phyloP scores from a whole-genome alignment of 2,888 invertebrate genomes.

The Pantelozetes paolii region DNA sequence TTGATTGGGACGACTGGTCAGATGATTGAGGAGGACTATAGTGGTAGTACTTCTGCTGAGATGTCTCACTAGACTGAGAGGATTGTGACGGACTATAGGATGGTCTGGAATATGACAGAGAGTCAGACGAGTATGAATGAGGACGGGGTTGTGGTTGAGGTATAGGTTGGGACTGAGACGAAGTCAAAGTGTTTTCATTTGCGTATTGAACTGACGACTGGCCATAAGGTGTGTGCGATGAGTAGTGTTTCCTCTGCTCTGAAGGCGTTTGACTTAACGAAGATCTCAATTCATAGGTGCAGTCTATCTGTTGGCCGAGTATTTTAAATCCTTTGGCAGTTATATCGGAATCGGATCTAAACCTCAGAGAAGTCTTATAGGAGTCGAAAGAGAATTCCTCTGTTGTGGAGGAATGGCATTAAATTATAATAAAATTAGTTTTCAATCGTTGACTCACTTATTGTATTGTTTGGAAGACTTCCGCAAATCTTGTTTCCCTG shows the following conservation, averaged over 20 bases:
- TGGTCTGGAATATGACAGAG: not conserved
- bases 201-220: conserved; percentile 15
- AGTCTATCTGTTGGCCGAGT: conserved; percentile 47
- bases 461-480: conserved; percentile 44
- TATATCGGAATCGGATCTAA: conserved; percentile 47
- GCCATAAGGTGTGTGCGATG: not conserved
- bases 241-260: not conserved
- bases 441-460: conserved; percentile 44
- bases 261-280: not conserved
- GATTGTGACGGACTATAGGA: not conserved
- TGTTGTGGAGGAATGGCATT: conserved; percentile 38
- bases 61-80: not conserved
- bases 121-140: not conserved
- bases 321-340: conserved; percentile 48
- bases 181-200: not conserved
- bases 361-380: conserved; percentile 47
- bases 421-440: not conserved
- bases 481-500: conserved; percentile 48
- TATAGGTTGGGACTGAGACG: conserved; percentile 16
- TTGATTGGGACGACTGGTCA: not conserved
- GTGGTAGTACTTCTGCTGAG: conserved; percentile 19
- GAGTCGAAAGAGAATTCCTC: conserved; percentile 47
- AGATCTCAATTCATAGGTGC: conserved; percentile 27
- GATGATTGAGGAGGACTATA: not conserved
- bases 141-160: conserved; percentile 20